Conservation (phyloP, 1,140 invertebrate species). For the Micrasema longulum region DNA sequence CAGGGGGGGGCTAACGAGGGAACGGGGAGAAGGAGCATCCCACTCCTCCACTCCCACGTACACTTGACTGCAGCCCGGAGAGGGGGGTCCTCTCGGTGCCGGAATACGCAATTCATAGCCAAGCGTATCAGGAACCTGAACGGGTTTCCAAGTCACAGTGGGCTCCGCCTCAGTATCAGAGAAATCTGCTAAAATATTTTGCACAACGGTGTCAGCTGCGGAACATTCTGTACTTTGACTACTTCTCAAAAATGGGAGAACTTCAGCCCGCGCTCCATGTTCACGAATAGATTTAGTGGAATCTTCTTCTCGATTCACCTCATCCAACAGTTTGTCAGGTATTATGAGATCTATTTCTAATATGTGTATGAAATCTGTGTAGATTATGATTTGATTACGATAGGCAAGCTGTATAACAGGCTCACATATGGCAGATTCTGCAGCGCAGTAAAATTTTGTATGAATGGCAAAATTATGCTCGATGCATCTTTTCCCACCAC, state of each 20-base stretch:
- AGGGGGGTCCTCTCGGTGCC: conserved; percentile 53
- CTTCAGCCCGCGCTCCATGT: conserved; percentile 17
- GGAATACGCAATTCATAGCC: conserved; percentile 67
- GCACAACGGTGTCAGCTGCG: conserved; percentile 61
- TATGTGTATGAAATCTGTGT: conserved; percentile 68
- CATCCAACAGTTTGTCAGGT: conserved; percentile 60
- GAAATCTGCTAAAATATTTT: conserved; percentile 67
- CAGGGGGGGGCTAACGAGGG: conserved; percentile 64
- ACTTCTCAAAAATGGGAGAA: neutral
- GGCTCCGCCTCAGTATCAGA: conserved; percentile 66
- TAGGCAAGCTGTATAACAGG: conserved; percentile 67
- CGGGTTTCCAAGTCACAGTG: conserved; percentile 61
- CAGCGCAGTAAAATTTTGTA: conserved; percentile 67
- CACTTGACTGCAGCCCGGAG: conserved; percentile 61
- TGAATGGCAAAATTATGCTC: conserved; percentile 68
- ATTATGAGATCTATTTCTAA: conserved; percentile 66
- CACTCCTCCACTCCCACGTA: conserved; percentile 66
- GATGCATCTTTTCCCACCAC: conserved; percentile 63
- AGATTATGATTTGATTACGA: conserved; percentile 68
- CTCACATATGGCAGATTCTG: conserved; percentile 65
- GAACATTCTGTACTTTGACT: conserved; percentile 18
- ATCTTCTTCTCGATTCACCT: conserved; percentile 57
- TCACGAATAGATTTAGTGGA: conserved; percentile 55
- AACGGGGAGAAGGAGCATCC: conserved; percentile 67
- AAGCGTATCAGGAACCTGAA: conserved; percentile 64